Evolutionary conservation across 2,888 invertebrate species (phyloP).

Genomic region (Pristionchus maxplancki): DNA sequence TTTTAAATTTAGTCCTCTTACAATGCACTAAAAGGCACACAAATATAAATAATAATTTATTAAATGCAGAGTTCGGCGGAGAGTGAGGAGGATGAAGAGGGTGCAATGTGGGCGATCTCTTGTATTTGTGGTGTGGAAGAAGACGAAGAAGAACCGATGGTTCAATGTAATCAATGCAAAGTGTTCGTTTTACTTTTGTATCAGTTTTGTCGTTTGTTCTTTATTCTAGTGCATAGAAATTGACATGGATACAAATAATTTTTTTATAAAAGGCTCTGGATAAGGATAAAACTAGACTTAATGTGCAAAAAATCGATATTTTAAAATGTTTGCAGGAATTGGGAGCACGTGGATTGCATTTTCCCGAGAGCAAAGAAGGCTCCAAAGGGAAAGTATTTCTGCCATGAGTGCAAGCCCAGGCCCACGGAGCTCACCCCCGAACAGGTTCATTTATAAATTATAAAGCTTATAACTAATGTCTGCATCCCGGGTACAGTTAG

Average conservation of each 20-base stretch:
- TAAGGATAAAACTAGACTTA: no score
- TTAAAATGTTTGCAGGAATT: constrained; percentile 24
- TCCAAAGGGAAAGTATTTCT: constrained; percentile 53
- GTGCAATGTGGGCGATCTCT: background rate
- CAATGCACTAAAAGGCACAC: no score
- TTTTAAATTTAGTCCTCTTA: no score
- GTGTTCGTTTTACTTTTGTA: background rate
- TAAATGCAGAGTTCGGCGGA: no score
- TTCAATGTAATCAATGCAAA: background rate
- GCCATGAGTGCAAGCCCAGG: constrained; percentile 56
- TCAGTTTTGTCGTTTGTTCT: no score
- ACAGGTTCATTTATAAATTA: background rate
- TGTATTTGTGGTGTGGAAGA: background rate
- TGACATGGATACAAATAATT: no score
- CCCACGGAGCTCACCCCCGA: constrained; percentile 20
- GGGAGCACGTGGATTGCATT: constrained; percentile 58
- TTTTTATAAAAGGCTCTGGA: no score
- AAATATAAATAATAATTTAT: no score
- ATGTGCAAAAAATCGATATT: background rate
- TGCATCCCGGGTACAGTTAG: no score
- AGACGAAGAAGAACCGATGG: background rate
- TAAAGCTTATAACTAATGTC: no score
- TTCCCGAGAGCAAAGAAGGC: constrained; percentile 42
- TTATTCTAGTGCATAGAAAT: no score
- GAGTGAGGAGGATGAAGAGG: no score